phyloP scores from a whole-genome alignment of 2,797 vertebrate genomes.

The Trachops cirrhosus region DNA sequence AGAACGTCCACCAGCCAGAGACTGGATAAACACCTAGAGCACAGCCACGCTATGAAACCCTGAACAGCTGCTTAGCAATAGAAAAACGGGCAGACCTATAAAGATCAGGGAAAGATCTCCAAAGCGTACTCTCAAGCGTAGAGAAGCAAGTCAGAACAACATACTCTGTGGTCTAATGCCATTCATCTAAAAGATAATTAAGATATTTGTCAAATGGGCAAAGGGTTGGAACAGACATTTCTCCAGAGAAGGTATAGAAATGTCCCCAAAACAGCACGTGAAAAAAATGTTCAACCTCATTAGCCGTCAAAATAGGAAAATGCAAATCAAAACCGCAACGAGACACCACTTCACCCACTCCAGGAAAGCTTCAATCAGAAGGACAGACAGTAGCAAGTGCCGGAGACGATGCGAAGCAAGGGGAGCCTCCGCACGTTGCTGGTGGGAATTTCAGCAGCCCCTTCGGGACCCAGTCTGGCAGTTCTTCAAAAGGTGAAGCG shows the following conservation, averaged over 20 bases:
- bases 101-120: not conserved
- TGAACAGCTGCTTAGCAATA: not conserved
- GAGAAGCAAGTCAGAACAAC: not conserved
- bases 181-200: not conserved
- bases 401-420: not conserved
- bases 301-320: not conserved
- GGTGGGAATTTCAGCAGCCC: not conserved
- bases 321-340: not conserved
- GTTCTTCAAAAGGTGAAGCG: not conserved
- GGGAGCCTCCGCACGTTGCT: fast-evolving
- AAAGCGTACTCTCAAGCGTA: not conserved
- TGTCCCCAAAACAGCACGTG: not conserved
- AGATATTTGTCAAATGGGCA: not conserved
- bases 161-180: not conserved
- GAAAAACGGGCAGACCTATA: not conserved
- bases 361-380: not conserved
- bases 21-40: not conserved
- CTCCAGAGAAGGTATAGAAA: not conserved
- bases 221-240: not conserved
- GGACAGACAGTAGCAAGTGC: not conserved
- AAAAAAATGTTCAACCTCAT: not conserved
- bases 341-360: not conserved
- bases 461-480: not conserved
- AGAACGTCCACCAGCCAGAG: not conserved
- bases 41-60: not conserved